A percentile compares a stretch with the other conserved stretches of the same genome.
phyloP scores from a whole-genome alignment of 2,797 vertebrate species.

The Smutsia temminckii region DNA sequence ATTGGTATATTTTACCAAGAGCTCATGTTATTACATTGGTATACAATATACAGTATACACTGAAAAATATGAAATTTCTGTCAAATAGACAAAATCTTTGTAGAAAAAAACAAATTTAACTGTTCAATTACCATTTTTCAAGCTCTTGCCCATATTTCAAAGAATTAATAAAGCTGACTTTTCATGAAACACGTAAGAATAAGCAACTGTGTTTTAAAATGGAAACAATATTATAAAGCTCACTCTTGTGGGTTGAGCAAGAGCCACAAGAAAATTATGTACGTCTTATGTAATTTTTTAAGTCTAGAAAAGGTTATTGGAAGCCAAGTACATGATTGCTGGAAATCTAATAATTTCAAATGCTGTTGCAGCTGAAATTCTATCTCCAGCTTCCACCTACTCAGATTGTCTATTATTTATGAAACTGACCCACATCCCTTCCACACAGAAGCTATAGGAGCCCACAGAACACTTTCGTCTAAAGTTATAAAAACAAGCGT shows the following conservation, averaged over 20 bases:
- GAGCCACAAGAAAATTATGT: constrained; percentile 17
- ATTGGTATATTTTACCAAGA: not conserved
- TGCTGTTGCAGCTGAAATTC: not conserved
- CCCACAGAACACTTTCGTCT: not conserved
- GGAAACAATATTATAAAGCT: not conserved
- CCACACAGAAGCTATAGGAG: not conserved
- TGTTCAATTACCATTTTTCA: constrained; percentile 48
- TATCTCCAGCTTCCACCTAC: constrained; percentile 14
- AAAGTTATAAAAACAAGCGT: constrained; percentile 32
- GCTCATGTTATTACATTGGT: not conserved
- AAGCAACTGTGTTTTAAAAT: not conserved
- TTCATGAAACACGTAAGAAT: constrained; percentile 10
- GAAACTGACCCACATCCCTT: constrained; percentile 1
- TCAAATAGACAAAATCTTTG: constrained; percentile 6
- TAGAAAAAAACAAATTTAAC: not conserved
- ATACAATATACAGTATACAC: not conserved
- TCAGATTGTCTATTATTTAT: constrained; percentile 17
- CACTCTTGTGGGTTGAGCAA: not conserved
- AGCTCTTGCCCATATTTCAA: constrained; percentile 34
- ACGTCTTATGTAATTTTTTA: constrained; percentile 40
- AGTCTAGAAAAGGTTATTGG: constrained; percentile 12
- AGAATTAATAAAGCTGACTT: constrained; percentile 42
- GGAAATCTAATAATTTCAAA: constrained; percentile 46
- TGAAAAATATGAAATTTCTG: constrained; percentile 21
- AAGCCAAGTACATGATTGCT: not conserved